These are phyloP conservation scores for Parus major DNA, from an alignment of 2,113 vertebrate species.

Conservation along the genomic window DNA sequence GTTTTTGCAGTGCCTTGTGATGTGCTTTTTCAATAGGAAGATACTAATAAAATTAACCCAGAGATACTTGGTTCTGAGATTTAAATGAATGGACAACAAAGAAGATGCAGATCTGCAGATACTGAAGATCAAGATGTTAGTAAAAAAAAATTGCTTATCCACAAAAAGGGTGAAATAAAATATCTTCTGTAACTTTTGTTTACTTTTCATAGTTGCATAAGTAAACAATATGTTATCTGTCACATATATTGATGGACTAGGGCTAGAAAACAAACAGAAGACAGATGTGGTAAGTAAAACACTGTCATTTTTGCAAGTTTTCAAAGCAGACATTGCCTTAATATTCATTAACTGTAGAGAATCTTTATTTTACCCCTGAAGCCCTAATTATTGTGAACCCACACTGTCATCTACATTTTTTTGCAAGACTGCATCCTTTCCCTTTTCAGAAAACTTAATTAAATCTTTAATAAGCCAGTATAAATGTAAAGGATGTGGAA, in stretches of 20 bases:
- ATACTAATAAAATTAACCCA: background rate
- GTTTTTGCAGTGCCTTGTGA: background rate
- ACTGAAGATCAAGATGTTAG: background rate
- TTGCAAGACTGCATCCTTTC: constrained; percentile 39
- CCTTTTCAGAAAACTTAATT: constrained; percentile 55
- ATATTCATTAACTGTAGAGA: constrained; percentile 26
- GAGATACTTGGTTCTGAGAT: background rate
- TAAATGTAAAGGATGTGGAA: constrained; percentile 65
- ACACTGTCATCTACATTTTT: constrained; percentile 41
- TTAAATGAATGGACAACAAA: background rate
- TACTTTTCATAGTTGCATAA: background rate
- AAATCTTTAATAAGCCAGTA: constrained; percentile 66
- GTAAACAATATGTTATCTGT: background rate
- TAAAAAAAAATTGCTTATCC: background rate
- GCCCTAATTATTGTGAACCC: constrained; percentile 50
- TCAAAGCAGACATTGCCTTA: background rate
- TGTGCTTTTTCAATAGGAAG: background rate
- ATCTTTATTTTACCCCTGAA: constrained; percentile 49
- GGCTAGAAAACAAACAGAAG: background rate
- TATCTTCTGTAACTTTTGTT: background rate
- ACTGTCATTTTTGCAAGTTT: background rate
- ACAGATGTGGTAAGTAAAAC: constrained; percentile 2
- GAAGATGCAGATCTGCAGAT: background rate
- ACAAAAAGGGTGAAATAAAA: background rate
- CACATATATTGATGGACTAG: background rate